Percentiles rank a stretch among this genome's conserved stretches.
These are phyloP conservation scores for Cercocebus atys DNA, from an alignment of 2,113 vertebrate species.

Conservation along the genomic window DNA sequence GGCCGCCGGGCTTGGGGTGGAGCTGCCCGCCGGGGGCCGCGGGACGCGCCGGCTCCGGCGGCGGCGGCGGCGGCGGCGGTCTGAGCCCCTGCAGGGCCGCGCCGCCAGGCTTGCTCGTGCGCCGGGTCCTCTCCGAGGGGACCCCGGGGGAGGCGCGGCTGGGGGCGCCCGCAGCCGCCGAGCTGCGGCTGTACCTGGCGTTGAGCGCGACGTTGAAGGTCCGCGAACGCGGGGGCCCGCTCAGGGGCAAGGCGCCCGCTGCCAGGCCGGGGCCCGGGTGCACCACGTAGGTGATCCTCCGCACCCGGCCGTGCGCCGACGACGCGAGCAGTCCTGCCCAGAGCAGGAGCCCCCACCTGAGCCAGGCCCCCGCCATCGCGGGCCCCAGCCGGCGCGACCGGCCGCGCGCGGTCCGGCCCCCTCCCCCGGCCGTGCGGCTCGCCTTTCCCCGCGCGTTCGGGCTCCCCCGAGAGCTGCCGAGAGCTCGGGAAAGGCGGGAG, in stretches of 20 bases:
- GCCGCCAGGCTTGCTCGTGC: slow-evolving; percentile 85
- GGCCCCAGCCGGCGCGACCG: background rate
- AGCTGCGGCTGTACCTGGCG: slow-evolving; percentile 81
- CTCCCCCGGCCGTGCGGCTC: slow-evolving; percentile 13
- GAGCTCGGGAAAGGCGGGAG: slow-evolving; percentile 59
- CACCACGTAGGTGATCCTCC: slow-evolving; percentile 90
- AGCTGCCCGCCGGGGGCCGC: slow-evolving; percentile 78
- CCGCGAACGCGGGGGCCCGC: slow-evolving; percentile 79
- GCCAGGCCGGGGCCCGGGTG: slow-evolving; percentile 85
- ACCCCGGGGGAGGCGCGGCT: slow-evolving; percentile 63
- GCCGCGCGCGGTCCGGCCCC: background rate
- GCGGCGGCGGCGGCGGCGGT: slow-evolving; percentile 50
- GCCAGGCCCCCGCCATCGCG: slow-evolving; percentile 87
- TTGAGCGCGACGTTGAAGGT: slow-evolving; percentile 89
- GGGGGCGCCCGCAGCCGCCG: slow-evolving; percentile 77
- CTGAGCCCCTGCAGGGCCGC: slow-evolving; percentile 79
- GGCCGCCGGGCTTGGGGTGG: slow-evolving; percentile 76
- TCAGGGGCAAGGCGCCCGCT: slow-evolving; percentile 45
- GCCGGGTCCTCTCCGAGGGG: slow-evolving; percentile 88
- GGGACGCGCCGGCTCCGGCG: slow-evolving; percentile 68
- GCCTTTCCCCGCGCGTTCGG: slow-evolving; percentile 28
- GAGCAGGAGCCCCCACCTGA: slow-evolving; percentile 86
- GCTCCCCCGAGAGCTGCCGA: slow-evolving; percentile 42
- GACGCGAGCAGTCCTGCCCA: slow-evolving; percentile 80
- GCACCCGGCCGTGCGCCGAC: slow-evolving; percentile 86